Percentiles rank a stretch among this genome's conserved stretches.
Conservation (phyloP, 1,140 invertebrate species). For the Polypedilum pembai region DNA sequence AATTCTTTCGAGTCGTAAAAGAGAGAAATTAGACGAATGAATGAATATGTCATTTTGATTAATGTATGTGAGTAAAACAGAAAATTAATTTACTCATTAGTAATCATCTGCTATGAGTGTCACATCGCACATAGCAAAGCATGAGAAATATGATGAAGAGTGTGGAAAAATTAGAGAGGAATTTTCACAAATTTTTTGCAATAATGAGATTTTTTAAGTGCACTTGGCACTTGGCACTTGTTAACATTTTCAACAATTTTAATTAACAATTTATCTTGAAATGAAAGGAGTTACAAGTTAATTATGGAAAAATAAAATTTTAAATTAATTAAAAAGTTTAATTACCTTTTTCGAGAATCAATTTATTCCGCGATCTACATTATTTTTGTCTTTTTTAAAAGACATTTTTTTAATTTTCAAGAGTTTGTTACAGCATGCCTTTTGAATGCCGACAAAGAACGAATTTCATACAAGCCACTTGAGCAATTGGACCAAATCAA, state of each 20-base stretch:
- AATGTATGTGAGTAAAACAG: conserved; percentile 20
- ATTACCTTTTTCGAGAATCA: no score
- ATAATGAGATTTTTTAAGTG: not conserved
- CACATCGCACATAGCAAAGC: not conserved
- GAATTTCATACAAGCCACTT: conserved; percentile 47
- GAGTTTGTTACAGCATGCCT: conserved; percentile 44
- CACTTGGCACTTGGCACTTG: not conserved
- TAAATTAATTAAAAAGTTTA: no score
- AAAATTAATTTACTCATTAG: conserved; percentile 26
- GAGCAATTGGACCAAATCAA: conserved; percentile 43
- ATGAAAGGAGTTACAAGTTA: no score
- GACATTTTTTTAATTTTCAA: not conserved
- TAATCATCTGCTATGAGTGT: conserved; percentile 20
- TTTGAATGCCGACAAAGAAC: conserved; percentile 48
- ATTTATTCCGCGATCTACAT: not conserved
- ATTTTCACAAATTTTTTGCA: not conserved
- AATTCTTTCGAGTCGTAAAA: not conserved
- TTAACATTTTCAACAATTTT: no score
- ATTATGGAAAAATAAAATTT: no score
- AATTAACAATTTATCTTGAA: no score
- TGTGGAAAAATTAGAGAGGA: not conserved
- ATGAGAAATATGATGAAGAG: not conserved
- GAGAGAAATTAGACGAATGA: conserved; percentile 28
- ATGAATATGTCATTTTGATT: conserved; percentile 28
- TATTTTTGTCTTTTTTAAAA: not conserved